Evolutionary conservation across 2,888 invertebrate species (phyloP).

Genomic region (Drosophila stalkeri): DNA sequence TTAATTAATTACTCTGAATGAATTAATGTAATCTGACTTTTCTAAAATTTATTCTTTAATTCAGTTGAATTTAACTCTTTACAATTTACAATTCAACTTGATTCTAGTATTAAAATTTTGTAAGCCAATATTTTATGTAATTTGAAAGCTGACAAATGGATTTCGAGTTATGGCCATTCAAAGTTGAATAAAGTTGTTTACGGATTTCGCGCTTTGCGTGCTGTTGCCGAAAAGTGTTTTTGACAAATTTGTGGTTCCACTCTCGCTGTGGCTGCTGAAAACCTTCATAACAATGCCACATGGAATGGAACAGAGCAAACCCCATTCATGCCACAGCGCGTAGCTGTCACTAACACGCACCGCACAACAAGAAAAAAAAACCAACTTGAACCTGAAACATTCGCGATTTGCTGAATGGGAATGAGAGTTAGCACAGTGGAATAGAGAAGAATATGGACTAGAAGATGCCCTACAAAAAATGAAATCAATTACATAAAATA

Average conservation of each 20-base stretch:
- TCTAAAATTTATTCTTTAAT: background rate
- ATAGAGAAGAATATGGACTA: background rate
- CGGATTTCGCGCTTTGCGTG: background rate
- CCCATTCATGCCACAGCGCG: slow-evolving; percentile 21
- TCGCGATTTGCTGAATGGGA: background rate
- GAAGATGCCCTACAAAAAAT: background rate
- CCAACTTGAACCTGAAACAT: slow-evolving; percentile 8
- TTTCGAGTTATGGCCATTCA: too few species aligned
- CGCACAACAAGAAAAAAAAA: background rate
- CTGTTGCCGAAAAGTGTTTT: background rate
- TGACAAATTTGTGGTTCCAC: background rate
- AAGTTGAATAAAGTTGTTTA: background rate
- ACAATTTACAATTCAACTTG: background rate
- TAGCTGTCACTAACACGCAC: slow-evolving; percentile 16
- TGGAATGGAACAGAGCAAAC: slow-evolving; percentile 24
- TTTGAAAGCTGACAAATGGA: background rate
- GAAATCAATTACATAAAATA: too few species aligned
- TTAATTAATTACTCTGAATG: too few species aligned
- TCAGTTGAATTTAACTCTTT: too few species aligned
- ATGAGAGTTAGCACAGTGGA: background rate
- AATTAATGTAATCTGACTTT: too few species aligned
- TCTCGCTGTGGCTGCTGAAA: background rate
- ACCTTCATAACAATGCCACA: background rate
- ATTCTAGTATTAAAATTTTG: background rate
- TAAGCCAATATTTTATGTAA: background rate